Percentiles rank a stretch among this genome's conserved stretches.
Conservation (phyloP, 2,888 invertebrate genomes). For the Xanthorhoe designata region DNA sequence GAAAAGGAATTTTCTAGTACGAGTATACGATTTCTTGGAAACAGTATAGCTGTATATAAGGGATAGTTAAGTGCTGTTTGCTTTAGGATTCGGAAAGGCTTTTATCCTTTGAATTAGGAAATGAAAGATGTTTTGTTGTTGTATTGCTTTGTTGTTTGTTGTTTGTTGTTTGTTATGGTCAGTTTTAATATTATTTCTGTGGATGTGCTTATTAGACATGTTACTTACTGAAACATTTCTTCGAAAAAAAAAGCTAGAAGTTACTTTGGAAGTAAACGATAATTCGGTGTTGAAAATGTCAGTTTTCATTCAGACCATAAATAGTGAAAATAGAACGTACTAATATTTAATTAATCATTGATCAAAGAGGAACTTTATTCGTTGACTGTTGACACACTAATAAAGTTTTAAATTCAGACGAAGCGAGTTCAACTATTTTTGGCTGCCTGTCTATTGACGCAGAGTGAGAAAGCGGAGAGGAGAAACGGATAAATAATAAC, state of each 20-base stretch:
- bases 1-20: constrained; percentile 39
- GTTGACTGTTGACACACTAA: constrained; percentile 21
- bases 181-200: too few relatives aligned
- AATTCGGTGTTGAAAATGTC: not conserved
- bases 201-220: too few relatives aligned
- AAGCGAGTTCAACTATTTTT: constrained; percentile 6
- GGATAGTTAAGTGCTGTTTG: constrained; percentile 34
- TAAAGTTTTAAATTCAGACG: constrained; percentile 13
- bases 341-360: constrained; percentile 25
- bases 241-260: too few relatives aligned
- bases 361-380: constrained; percentile 28
- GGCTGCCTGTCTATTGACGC: too few relatives aligned
- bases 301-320: not conserved
- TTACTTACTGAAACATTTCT: too few relatives aligned
- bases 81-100: constrained; percentile 34
- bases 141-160: constrained; percentile 10
- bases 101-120: constrained; percentile 34
- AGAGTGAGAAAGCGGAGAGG: too few relatives aligned
- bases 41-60: constrained; percentile 5
- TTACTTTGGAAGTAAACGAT: not conserved
- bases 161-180: not conserved
- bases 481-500: too few relatives aligned
- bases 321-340: constrained; percentile 20
- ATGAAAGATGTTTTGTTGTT: constrained; percentile 21
- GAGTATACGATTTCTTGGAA: constrained; percentile 32